phyloP scores from a whole-genome alignment of 2,113 vertebrate genomes.

The Cynocephalus volans region DNA sequence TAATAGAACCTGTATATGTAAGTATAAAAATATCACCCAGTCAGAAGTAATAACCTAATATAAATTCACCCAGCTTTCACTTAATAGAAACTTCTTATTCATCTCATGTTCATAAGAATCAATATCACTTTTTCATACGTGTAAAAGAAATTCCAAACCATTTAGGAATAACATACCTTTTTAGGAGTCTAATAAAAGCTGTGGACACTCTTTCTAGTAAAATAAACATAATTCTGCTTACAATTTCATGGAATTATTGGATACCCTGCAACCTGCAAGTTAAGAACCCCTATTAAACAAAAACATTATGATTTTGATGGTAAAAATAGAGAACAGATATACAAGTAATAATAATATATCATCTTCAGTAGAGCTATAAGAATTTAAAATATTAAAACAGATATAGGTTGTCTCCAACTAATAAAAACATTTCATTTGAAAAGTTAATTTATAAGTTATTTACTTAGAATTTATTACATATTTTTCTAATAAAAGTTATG shows the following conservation, averaged over 20 bases:
- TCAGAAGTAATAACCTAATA: constrained; percentile 39
- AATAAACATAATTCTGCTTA: constrained; percentile 56
- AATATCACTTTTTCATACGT: constrained; percentile 58
- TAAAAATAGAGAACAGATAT: constrained; percentile 55
- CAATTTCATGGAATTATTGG: constrained; percentile 32
- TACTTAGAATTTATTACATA: constrained; percentile 34
- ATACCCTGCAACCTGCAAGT: background rate
- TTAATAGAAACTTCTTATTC: constrained; percentile 64
- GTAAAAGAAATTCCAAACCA: constrained; percentile 24
- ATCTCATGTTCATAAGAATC: background rate
- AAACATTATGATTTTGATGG: constrained; percentile 55
- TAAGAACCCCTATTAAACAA: constrained; percentile 21
- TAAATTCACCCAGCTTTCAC: constrained; percentile 53
- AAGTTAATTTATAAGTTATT: constrained; percentile 39
- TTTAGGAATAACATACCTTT: constrained; percentile 29
- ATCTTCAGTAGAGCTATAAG: background rate
- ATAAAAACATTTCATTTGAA: constrained; percentile 65
- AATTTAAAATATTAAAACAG: constrained; percentile 65
- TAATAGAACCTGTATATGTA: constrained; percentile 21
- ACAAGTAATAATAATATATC: constrained; percentile 44
- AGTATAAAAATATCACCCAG: constrained; percentile 11
- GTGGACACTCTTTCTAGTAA: background rate
- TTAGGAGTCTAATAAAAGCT: constrained; percentile 60
- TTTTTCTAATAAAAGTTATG: constrained; percentile 43
- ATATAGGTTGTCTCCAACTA: background rate